Conservation (phyloP, 2,888 invertebrate species). For the Ecliptopera silaceata region DNA sequence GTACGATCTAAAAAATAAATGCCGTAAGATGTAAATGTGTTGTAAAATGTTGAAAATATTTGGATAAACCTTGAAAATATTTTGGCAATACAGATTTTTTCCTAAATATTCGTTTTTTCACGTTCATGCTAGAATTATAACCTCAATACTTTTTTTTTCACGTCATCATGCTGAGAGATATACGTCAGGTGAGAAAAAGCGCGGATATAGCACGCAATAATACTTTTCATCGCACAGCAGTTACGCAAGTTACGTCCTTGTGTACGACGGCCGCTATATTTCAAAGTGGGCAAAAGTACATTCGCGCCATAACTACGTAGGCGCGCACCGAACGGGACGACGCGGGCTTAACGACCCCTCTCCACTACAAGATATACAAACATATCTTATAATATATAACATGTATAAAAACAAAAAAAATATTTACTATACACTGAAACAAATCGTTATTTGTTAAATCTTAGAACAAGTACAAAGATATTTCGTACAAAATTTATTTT, state of each 20-base stretch:
- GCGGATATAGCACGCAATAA: slow-evolving; percentile 22
- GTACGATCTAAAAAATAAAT: too few species aligned
- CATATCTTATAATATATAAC: too few species aligned
- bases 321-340: slow-evolving; percentile 74
- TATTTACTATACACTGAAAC: too few species aligned
- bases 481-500: too few species aligned
- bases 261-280: slow-evolving; percentile 65
- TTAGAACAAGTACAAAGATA: too few species aligned
- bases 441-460: too few species aligned
- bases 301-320: slow-evolving; percentile 81
- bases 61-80: too few species aligned
- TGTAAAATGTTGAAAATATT: too few species aligned
- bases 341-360: slow-evolving; percentile 56
- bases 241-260: slow-evolving; percentile 59
- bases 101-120: too few species aligned
- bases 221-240: slow-evolving; percentile 29
- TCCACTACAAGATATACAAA: slow-evolving; percentile 16
- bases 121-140: not conserved
- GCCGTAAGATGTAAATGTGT: too few species aligned
- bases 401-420: too few species aligned
- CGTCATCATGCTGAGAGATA: not conserved
- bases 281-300: slow-evolving; percentile 83
- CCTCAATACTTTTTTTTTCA: not conserved
- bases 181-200: not conserved
- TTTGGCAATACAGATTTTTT: too few species aligned